phyloP scores from a whole-genome alignment of 2,797 vertebrate genomes.

The Hoplostethus atlanticus region DNA sequence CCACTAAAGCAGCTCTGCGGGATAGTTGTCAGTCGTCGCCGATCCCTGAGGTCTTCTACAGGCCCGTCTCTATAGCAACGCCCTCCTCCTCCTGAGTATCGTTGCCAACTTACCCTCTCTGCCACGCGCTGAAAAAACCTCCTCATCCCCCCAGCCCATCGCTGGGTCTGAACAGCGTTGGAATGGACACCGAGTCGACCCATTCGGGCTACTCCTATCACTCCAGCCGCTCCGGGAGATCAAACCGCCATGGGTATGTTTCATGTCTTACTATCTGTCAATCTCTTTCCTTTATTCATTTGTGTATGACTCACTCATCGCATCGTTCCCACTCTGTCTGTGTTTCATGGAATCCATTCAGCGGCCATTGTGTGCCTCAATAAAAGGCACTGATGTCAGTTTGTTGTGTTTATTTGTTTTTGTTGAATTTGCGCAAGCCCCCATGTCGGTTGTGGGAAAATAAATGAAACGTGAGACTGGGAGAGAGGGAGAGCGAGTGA shows the following conservation, averaged over 20 bases:
- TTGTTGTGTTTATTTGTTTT: constrained; percentile 14
- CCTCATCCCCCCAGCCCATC: constrained; percentile 59
- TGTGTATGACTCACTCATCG: neutral
- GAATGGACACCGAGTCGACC: constrained; percentile 98
- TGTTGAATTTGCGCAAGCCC: constrained; percentile 4
- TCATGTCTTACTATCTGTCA: constrained; percentile 30
- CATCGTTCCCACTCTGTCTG: neutral
- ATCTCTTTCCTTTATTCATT: neutral
- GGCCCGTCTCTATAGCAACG: constrained; percentile 73
- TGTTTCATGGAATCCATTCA: constrained; percentile 11
- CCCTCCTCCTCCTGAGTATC: constrained; percentile 53
- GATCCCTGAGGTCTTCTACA: constrained; percentile 58
- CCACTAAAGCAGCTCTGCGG: constrained; percentile 58
- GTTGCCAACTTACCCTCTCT: constrained; percentile 49
- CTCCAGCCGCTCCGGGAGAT: constrained; percentile 94
- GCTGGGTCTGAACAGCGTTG: constrained; percentile 58
- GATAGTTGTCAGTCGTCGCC: constrained; percentile 60
- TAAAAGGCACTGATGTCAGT: neutral
- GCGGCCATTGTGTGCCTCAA: neutral
- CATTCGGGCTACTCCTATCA: constrained; percentile 96
- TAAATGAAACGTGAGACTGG: constrained; percentile 36
- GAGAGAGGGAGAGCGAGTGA: neutral
- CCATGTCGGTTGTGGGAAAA: constrained; percentile 37
- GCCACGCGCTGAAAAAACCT: constrained; percentile 42
- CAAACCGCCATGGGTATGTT: constrained; percentile 93